Evolutionary conservation across 2,797 vertebrate genomes (phyloP).

Genomic region (Sebastes steindachneri): DNA sequence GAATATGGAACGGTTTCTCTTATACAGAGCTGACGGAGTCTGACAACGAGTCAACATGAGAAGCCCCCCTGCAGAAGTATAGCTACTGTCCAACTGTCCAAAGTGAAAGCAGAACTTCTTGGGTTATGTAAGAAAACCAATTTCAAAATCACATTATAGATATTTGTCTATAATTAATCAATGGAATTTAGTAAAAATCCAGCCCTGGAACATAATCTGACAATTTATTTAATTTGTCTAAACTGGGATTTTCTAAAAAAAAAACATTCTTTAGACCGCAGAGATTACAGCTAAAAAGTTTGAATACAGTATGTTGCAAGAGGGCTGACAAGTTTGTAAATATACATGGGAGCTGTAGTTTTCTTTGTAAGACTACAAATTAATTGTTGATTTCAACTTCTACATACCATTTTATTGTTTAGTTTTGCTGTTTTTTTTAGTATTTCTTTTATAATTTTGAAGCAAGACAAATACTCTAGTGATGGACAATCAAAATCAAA

Average conservation of each 20-base stretch:
- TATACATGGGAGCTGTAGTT: neutral
- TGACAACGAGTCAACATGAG: neutral
- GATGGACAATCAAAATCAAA: neutral
- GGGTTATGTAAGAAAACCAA: neutral
- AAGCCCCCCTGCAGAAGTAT: neutral
- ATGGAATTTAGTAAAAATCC: no score
- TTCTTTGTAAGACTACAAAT: neutral
- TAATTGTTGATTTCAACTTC: no score
- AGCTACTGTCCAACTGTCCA: neutral
- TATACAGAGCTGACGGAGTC: neutral
- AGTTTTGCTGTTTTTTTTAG: neutral
- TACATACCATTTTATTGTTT: neutral
- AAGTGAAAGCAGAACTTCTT: neutral
- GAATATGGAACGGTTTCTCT: constrained; percentile 18
- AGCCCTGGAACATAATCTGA: neutral
- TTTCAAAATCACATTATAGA: neutral
- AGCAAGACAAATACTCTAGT: neutral
- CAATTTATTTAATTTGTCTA: no score
- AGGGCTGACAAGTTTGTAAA: neutral
- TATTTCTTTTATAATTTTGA: neutral
- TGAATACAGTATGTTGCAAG: no score
- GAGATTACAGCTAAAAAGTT: neutral
- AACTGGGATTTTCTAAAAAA: no score
- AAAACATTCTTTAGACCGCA: neutral
- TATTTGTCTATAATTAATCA: no score